These are phyloP conservation scores for Dicycla oo DNA, from an alignment of 2,888 invertebrate genomes.

Conservation along the genomic window DNA sequence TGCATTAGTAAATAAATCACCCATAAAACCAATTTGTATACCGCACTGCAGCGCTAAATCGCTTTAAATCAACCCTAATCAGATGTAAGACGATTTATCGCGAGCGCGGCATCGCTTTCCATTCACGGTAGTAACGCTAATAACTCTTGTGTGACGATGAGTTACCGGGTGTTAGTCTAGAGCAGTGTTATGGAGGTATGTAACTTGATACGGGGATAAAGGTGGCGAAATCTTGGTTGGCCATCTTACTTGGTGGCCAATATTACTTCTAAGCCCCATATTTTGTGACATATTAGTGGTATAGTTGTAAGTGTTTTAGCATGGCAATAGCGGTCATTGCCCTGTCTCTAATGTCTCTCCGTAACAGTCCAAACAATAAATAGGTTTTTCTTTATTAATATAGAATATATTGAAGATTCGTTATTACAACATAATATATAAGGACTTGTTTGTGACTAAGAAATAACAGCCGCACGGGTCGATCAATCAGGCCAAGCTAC, in stretches of 20 bases:
- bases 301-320: neutral
- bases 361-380: too few relatives aligned
- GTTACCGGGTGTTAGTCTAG: constrained; percentile 28
- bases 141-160: constrained; percentile 39
- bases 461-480: too few relatives aligned
- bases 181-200: constrained; percentile 25
- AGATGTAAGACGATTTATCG: constrained; percentile 57
- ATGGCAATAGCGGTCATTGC: neutral
- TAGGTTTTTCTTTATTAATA: too few relatives aligned
- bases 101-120: constrained; percentile 46
- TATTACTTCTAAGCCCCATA: neutral
- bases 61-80: constrained; percentile 57
- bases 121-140: constrained; percentile 39
- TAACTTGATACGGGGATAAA: constrained; percentile 9
- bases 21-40: constrained; percentile 46
- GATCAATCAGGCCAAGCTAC: too few relatives aligned
- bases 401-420: too few relatives aligned
- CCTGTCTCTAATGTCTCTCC: neutral
- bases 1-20: constrained; percentile 40
- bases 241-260: constrained; percentile 11
- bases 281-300: neutral
- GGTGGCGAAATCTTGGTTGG: constrained; percentile 9
- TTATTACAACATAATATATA: too few relatives aligned
- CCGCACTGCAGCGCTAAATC: constrained; percentile 39
- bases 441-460: too few relatives aligned